A percentile compares a stretch with the other conserved stretches of the same genome.
Evolutionary conservation across 2,113 vertebrate genomes (phyloP).

Genomic region (Oreocharis arfaki): DNA sequence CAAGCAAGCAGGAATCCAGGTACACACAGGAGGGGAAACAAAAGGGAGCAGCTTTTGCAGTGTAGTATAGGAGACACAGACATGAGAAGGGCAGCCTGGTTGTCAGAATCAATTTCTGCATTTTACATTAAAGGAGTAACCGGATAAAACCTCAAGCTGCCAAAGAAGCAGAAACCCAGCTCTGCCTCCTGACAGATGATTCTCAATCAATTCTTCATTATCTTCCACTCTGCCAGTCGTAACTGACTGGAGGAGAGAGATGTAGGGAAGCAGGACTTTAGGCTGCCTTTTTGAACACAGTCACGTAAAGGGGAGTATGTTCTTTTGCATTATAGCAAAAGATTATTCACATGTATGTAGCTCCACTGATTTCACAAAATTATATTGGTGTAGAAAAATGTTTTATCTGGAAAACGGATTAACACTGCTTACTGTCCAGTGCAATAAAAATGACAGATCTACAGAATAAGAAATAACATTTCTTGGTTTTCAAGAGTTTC

Average conservation of each 20-base stretch:
- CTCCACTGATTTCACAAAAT: neutral
- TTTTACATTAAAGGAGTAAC: neutral
- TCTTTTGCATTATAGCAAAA: neutral
- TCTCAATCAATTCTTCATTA: neutral
- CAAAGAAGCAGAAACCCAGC: neutral
- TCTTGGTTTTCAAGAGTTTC: neutral
- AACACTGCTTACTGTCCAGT: neutral
- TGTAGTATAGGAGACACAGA: too few relatives aligned
- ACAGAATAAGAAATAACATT: neutral
- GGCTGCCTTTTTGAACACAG: neutral
- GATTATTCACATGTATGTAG: neutral
- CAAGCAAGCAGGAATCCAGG: neutral
- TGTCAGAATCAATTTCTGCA: neutral
- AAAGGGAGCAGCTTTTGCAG: neutral
- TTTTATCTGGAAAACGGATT: neutral
- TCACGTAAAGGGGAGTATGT: rapidly evolving
- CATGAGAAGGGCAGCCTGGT: neutral
- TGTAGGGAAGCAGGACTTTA: neutral
- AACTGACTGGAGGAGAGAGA: neutral
- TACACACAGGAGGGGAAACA: neutral
- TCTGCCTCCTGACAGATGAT: neutral
- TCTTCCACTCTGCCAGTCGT: neutral
- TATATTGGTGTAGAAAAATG: neutral
- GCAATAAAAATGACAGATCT: neutral
- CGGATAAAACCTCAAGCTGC: neutral